These are phyloP conservation scores for Dasypogon diadema DNA, from an alignment of 2,888 invertebrate species.

Conservation along the genomic window DNA sequence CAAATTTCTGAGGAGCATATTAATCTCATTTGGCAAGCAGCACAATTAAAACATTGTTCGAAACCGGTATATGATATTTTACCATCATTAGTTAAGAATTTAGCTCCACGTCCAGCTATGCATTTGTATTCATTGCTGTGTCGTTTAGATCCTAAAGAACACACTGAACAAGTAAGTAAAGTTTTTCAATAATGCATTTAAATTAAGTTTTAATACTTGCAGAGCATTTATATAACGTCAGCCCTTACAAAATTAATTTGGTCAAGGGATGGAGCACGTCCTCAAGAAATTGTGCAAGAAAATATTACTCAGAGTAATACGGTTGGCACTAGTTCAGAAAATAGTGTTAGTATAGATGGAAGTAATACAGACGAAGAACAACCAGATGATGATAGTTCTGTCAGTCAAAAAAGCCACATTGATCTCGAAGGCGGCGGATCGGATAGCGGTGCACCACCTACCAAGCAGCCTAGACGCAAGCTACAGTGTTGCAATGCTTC, in stretches of 20 bases:
- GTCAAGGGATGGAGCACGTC: constrained; percentile 76
- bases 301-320: constrained; percentile 69
- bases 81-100: constrained; percentile 89
- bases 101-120: constrained; percentile 88
- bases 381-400: constrained; percentile 72
- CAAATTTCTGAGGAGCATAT: constrained; percentile 91
- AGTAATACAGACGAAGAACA: constrained; percentile 85
- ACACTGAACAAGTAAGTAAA: constrained; percentile 83
- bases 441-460: constrained; percentile 70
- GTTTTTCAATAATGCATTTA: constrained; percentile 66
- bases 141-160: constrained; percentile 88
- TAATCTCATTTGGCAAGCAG: constrained; percentile 94
- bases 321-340: constrained; percentile 79
- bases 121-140: constrained; percentile 90
- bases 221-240: constrained; percentile 87
- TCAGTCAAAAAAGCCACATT: constrained; percentile 69
- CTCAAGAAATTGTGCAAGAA: constrained; percentile 67
- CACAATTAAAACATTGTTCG: constrained; percentile 94
- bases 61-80: constrained; percentile 93
- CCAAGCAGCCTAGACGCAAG: constrained; percentile 69
- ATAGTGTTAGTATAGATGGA: constrained; percentile 83
- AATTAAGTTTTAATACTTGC: neutral
- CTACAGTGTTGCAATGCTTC: constrained; percentile 64
- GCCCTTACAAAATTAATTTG: constrained; percentile 92
- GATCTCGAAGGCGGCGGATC: constrained; percentile 69